A percentile compares a stretch with the other conserved stretches of the same genome.
Conservation (phyloP, 2,113 vertebrate species). For the Neopipo cinnamomea region DNA sequence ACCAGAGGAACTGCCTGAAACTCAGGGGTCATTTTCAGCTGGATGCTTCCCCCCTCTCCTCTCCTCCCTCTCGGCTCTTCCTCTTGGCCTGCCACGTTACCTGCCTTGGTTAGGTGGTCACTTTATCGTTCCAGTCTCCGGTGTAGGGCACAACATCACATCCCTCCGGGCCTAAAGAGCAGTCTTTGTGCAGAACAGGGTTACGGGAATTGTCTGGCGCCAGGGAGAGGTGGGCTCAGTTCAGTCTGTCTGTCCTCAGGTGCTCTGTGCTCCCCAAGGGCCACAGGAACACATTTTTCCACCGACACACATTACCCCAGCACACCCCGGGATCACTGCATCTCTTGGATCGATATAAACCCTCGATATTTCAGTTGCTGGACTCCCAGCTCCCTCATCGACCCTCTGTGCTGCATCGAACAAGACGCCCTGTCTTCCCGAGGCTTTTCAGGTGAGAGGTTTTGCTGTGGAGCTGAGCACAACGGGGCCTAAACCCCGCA, state of each 20-base stretch:
- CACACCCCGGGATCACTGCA: not conserved
- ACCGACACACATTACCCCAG: accelerated
- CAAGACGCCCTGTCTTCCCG: accelerated
- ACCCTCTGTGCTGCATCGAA: accelerated
- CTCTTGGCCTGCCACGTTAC: accelerated
- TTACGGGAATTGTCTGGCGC: accelerated
- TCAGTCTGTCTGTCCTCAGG: not conserved
- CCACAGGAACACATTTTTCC: not conserved
- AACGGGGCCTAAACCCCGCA: accelerated
- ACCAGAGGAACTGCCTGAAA: not conserved
- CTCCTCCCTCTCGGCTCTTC: not conserved
- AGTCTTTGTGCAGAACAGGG: not conserved
- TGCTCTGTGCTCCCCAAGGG: not conserved
- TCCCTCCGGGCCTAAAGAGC: not conserved
- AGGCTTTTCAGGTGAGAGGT: not conserved
- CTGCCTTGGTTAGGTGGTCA: not conserved
- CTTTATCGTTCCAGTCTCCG: accelerated
- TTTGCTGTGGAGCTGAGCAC: not conserved
- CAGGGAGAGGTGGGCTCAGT: accelerated
- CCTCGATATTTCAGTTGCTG: not conserved
- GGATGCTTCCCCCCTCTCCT: not conserved
- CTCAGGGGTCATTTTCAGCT: not conserved
- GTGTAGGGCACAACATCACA: accelerated
- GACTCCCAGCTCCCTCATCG: not conserved
- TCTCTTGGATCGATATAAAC: not conserved